These are phyloP conservation scores for Drosophila trichaetosa DNA, from an alignment of 2,888 invertebrate genomes.

Conservation along the genomic window DNA sequence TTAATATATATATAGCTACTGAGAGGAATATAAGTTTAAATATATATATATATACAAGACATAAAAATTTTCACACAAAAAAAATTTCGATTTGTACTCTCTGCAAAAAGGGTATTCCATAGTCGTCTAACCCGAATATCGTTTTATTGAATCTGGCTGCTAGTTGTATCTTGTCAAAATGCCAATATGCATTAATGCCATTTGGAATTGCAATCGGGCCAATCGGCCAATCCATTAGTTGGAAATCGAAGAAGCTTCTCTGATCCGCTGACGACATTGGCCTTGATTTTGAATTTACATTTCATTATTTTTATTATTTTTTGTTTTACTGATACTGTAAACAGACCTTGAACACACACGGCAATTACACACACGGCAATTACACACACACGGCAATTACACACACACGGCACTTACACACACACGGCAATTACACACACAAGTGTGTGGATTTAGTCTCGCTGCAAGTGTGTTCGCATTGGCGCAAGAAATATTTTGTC, in stretches of 20 bases:
- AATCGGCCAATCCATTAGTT: slow-evolving; percentile 64
- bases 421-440: slow-evolving; percentile 9
- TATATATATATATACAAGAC: not conserved
- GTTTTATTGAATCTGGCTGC: slow-evolving; percentile 8
- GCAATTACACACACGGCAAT: slow-evolving; percentile 1
- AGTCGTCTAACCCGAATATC: not conserved
- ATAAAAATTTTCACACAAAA: not conserved
- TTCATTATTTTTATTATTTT: slow-evolving; percentile 5
- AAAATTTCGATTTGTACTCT: not conserved
- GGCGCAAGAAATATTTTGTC: slow-evolving; percentile 36
- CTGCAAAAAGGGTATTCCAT: not conserved
- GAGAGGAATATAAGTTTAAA: not conserved
- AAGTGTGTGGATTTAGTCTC: slow-evolving; percentile 20
- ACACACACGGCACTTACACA: not conserved
- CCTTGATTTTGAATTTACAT: slow-evolving; percentile 73
- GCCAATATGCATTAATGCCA: slow-evolving; percentile 61
- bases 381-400: not conserved
- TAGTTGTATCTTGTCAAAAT: slow-evolving; percentile 49
- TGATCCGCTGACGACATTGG: slow-evolving; percentile 62
- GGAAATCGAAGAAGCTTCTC: slow-evolving; percentile 14
- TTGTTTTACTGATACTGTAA: slow-evolving; percentile 9
- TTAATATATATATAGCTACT: not conserved
- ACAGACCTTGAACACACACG: slow-evolving; percentile 22
- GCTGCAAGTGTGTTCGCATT: slow-evolving; percentile 31
- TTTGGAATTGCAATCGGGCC: slow-evolving; percentile 62